A percentile compares a stretch with the other conserved stretches of the same genome.
Evolutionary conservation across 1,140 invertebrate genomes (phyloP).

Genomic region (Xylocopa sonorina): DNA sequence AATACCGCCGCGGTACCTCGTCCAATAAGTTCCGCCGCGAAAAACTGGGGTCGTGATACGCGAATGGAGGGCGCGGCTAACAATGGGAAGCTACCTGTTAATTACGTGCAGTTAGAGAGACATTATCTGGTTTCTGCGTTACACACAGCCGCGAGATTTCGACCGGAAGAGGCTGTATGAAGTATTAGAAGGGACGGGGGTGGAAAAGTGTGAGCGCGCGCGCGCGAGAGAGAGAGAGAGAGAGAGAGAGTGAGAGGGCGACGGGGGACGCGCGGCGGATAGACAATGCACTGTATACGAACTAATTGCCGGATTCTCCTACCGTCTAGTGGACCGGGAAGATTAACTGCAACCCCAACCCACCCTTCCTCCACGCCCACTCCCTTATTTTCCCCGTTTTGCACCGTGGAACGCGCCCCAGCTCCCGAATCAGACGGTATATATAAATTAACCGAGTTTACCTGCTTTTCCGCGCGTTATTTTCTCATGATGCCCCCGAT

Average conservation of each 20-base stretch:
- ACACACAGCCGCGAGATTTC: constrained; percentile 53
- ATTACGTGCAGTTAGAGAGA: constrained; percentile 59
- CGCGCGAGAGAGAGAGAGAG: no score
- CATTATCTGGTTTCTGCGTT: constrained; percentile 58
- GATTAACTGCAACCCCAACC: constrained; percentile 73
- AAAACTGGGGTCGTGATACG: not conserved
- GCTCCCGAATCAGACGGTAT: constrained; percentile 35
- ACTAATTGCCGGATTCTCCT: constrained; percentile 79
- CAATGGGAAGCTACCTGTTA: constrained; percentile 50
- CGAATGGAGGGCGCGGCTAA: not conserved
- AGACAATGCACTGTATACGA: constrained; percentile 76
- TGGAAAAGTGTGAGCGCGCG: not conserved
- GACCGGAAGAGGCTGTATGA: constrained; percentile 59
- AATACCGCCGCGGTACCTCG: not conserved
- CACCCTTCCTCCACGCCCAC: constrained; percentile 35
- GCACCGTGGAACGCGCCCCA: not conserved
- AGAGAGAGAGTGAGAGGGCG: not conserved
- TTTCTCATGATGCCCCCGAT: constrained; percentile 41
- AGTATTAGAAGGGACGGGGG: constrained; percentile 62
- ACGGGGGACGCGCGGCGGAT: constrained; percentile 51
- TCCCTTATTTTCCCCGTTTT: constrained; percentile 48
- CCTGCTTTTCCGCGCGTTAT: constrained; percentile 35
- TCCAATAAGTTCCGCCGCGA: not conserved
- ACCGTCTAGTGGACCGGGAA: constrained; percentile 77
- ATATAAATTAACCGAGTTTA: constrained; percentile 63